A percentile compares a stretch with the other conserved stretches of the same genome.
Evolutionary conservation across 2,113 vertebrate genomes (phyloP).

Genomic region (Gymnorhina tibicen): DNA sequence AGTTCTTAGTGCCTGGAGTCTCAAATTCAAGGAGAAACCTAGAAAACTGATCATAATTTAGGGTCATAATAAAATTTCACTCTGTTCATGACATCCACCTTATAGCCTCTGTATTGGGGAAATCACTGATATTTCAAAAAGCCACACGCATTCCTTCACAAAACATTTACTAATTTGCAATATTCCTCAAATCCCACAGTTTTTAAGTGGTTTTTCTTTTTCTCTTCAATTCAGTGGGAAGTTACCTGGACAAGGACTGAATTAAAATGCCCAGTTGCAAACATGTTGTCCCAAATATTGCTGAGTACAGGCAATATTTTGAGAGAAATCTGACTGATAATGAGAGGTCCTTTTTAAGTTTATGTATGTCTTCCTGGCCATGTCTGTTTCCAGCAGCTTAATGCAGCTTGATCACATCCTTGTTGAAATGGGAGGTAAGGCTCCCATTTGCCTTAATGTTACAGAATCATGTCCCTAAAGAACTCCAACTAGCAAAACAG

Average conservation of each 20-base stretch:
- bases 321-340: not conserved
- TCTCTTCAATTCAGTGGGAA: not conserved
- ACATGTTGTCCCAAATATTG: not conserved
- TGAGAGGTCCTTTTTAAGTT: not conserved
- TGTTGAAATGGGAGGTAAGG: not conserved
- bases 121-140: not conserved
- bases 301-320: not conserved
- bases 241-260: not conserved
- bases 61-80: not conserved
- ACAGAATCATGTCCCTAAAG: not conserved
- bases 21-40: slow-evolving; percentile 8
- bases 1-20: not conserved
- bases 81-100: not conserved
- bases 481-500: not conserved
- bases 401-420: not conserved
- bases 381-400: not conserved
- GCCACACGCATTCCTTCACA: not conserved
- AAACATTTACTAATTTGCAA: not conserved
- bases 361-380: not conserved
- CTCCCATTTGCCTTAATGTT: not conserved
- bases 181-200: not conserved
- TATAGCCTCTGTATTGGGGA: not conserved
- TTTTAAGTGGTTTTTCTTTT: not conserved
- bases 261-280: not conserved
- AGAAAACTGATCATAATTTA: not conserved